Base-by-base conservation (phyloP, 2,888 invertebrate species). In the Priocnemis perturbator region DNA sequence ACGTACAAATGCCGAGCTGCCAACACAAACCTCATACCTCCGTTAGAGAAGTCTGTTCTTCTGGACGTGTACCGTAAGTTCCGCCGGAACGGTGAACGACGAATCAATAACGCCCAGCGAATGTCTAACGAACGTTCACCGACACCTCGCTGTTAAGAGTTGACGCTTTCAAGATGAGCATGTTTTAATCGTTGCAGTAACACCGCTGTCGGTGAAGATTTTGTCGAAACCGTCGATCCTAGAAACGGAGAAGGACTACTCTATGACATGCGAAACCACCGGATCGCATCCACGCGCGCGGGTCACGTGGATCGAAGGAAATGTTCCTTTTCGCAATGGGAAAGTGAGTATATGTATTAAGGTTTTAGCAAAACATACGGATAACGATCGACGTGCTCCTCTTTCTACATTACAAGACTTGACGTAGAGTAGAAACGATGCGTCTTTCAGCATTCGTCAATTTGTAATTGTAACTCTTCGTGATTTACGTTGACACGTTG, bases 271-370 rank as follows among this genome's bases (percentile, higher is more conserved):
- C 89, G 93, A 94, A 86, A 94, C 95, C 59, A 92, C 93, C 79
- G 97, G 97, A 55, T 97, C 97, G 67, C 93, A 97, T 83, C 97
- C 97, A 26, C 93, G 94, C 77, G 96, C 97, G 44, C 93, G 93
- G 81, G 93, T 97, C 85, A 93, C 93, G 66, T 97, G 97, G 97
- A 94, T 93, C 86, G 94, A 95, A 87, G 96, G 95, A 86, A 95
- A 94, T 89, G 91, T 93, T 78, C 93, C 93, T 83, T 94, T 96
- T 89, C 93, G 93, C 79, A 91, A 93, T 81, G 95, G 94, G 87
- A 93, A 93, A 93, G 96, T 95, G 90, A 91, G 90, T 26, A 26
- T 2, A 26, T 86, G 26, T 30, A 55, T 14, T 0, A 37, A 26
- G 37, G 56, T 3, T 26, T 26, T 26, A 26, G 2, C 5, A 3